Conservation (phyloP, 1,140 invertebrate species). For the Antheraea mylitta region DNA sequence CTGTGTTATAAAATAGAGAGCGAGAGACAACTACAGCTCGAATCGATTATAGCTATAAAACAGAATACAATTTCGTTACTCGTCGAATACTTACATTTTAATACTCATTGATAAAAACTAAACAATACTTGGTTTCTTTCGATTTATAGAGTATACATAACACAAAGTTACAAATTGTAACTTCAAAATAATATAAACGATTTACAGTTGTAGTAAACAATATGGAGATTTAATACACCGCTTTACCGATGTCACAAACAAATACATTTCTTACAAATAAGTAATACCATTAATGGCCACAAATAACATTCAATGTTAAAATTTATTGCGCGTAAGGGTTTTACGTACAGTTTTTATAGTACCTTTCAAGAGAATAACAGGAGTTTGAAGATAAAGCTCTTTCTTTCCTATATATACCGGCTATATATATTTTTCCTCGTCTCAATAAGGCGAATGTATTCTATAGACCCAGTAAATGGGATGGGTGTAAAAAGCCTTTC, state of each 20-base stretch:
- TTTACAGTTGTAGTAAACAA: background rate
- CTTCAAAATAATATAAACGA: too few relatives aligned
- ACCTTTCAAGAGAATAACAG: slow-evolving; percentile 66
- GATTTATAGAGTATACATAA: too few relatives aligned
- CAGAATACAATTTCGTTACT: too few relatives aligned
- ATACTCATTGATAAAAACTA: too few relatives aligned
- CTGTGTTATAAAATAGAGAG: too few relatives aligned
- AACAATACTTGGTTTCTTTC: too few relatives aligned
- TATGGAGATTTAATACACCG: background rate
- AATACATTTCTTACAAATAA: slow-evolving; percentile 24
- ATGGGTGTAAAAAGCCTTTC: slow-evolving; percentile 62
- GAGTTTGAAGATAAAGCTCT: slow-evolving; percentile 59
- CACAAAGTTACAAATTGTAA: too few relatives aligned
- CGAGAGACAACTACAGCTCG: too few relatives aligned
- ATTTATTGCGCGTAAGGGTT: slow-evolving; percentile 57
- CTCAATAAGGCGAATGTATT: slow-evolving; percentile 57
- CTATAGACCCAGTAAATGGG: slow-evolving; percentile 54
- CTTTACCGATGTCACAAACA: slow-evolving; percentile 6
- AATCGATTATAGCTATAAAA: too few relatives aligned
- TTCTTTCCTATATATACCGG: slow-evolving; percentile 28
- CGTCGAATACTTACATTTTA: too few relatives aligned
- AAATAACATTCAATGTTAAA: slow-evolving; percentile 52
- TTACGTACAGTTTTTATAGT: slow-evolving; percentile 60
- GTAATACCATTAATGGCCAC: slow-evolving; percentile 43
- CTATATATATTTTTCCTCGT: slow-evolving; percentile 25